phyloP scores from a whole-genome alignment of 2,888 invertebrate genomes.

The Macropis europaea region DNA sequence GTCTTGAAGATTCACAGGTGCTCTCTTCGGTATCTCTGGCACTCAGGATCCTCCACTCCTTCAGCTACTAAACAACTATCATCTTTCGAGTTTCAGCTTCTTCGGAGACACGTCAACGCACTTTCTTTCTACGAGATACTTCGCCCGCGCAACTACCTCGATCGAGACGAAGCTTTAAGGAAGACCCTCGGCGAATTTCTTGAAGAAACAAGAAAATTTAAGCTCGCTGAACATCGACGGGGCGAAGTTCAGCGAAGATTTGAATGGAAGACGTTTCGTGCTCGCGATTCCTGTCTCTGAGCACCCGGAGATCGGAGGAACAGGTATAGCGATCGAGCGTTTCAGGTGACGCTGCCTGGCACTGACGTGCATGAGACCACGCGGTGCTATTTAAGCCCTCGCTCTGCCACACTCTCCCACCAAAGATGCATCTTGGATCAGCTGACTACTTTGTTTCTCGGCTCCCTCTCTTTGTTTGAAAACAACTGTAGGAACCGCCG shows the following conservation, averaged over 20 bases:
- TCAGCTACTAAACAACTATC: slow-evolving; percentile 10
- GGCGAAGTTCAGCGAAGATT: too few species aligned
- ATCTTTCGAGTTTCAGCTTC: not conserved
- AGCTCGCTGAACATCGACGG: slow-evolving; percentile 1
- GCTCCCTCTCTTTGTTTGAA: slow-evolving; percentile 75
- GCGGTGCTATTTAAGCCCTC: slow-evolving; percentile 79
- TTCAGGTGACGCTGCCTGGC: slow-evolving; percentile 69
- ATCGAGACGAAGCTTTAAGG: not conserved
- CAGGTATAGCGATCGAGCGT: slow-evolving; percentile 50
- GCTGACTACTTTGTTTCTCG: slow-evolving; percentile 75
- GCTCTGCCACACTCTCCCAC: slow-evolving; percentile 56
- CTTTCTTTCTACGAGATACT: not conserved
- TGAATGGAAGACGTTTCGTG: not conserved
- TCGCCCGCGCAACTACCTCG: not conserved
- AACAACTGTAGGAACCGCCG: slow-evolving; percentile 62
- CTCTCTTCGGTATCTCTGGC: not conserved
- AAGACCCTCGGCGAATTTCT: not conserved
- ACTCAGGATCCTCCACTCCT: not conserved
- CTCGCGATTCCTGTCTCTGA: not conserved
- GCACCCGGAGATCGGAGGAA: not conserved
- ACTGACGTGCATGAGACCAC: slow-evolving; percentile 71
- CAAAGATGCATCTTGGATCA: slow-evolving; percentile 72
- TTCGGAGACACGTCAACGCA: not conserved
- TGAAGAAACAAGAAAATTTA: not conserved
- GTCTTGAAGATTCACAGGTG: too few species aligned